A percentile compares a stretch with the other conserved stretches of the same genome.
Conservation (phyloP, 1,140 invertebrate species). For the Lysiphlebus fabarum region DNA sequence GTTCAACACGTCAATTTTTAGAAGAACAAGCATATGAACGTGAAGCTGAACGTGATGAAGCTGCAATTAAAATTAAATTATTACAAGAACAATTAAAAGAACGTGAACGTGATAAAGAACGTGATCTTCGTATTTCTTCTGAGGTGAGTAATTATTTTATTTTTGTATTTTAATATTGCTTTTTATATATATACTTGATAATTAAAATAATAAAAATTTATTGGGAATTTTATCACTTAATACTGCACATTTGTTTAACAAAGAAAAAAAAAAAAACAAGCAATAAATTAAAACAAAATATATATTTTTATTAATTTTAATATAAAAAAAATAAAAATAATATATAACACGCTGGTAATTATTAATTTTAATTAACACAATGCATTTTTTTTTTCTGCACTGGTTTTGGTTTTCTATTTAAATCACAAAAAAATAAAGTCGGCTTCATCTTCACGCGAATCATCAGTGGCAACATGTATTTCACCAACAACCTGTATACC, state of each 20-base stretch:
- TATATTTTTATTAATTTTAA: too few species aligned
- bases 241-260: not conserved
- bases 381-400: constrained; percentile 37
- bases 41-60: constrained; percentile 76
- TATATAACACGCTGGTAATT: constrained; percentile 41
- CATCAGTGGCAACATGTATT: constrained; percentile 31
- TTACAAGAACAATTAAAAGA: constrained; percentile 63
- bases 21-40: constrained; percentile 77
- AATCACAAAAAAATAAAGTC: constrained; percentile 35
- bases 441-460: constrained; percentile 44
- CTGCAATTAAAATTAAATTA: constrained; percentile 60
- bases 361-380: constrained; percentile 41
- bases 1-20: constrained; percentile 68
- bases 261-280: too few species aligned
- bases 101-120: constrained; percentile 60
- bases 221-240: not conserved
- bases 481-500: constrained; percentile 42
- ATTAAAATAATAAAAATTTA: not conserved
- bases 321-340: too few species aligned
- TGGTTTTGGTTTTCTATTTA: constrained; percentile 50
- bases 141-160: constrained; percentile 40
- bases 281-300: too few species aligned
- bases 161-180: constrained; percentile 9
- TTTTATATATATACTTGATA: constrained; percentile 6
- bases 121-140: constrained; percentile 46